Evolutionary conservation across 2,113 vertebrate genomes (phyloP), one percentile per base, ranked within the genome.

Genomic region (Orcinus orca): DNA sequence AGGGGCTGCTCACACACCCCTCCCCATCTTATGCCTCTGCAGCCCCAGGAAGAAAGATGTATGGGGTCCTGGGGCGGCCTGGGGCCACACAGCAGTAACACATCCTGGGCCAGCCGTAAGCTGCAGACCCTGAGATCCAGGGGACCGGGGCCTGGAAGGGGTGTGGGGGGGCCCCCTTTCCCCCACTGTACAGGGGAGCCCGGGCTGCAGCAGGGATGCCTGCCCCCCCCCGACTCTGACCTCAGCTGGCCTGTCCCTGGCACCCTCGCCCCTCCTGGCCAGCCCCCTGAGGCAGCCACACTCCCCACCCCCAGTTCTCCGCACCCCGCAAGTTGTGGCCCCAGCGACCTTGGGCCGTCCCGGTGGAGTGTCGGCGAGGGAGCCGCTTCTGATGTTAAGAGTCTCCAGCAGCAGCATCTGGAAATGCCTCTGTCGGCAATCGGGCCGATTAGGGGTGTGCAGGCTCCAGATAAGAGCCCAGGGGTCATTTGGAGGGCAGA

Each of bases 381-480:
- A 74, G 79, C 81, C 0, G 3, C 71, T 25, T 63, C 82, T 9
- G 70, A 80, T 41, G 20, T 47, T 90, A 58, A 41, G 84, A 95
- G 62, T 14, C 84, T 67, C 11, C 47, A 38, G 47, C 38, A 73
- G 41, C 79, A 36, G 55, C 91, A n/a, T 81, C 60, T 36, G 15
- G 41, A 89, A 73, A 55, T 8, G 84, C 60, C 85, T 33, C 33
- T 68, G 53, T 26, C 0, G 36, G 41, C n/a, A 44, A 44, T 58
- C 25, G 29, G 90, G 68, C 94, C 25, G 85, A 65, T 96, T 76
- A 93, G 82, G 76, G 47, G 71, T 63, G 65, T 95, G 95, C 36
- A 13, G 80, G 70, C 17, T 6, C 6, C 68, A 94, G 93, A 95
- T 92, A 92, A 97, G 97, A 67, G 71, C 63, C 71, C 1, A 1